These are phyloP conservation scores for Noctilio leporinus DNA, from an alignment of 2,113 vertebrate genomes.

Conservation along the genomic window DNA sequence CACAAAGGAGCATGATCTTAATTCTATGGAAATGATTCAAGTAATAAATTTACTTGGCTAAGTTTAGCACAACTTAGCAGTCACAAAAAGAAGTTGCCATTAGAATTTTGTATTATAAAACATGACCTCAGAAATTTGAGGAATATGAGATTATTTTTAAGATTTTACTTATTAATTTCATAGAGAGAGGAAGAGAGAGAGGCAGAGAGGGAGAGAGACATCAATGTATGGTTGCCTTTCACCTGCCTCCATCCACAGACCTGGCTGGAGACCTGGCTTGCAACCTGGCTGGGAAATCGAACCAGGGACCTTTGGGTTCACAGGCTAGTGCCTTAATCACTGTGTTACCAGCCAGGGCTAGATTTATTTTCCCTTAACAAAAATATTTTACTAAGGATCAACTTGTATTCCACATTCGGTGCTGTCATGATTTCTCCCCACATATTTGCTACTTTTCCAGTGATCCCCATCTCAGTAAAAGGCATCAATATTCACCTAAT, in stretches of 20 bases:
- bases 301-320: too few species aligned
- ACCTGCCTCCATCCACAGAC: too few species aligned
- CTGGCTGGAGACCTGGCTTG: too few species aligned
- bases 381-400: neutral
- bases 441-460: neutral
- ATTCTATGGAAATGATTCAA: neutral
- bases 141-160: neutral
- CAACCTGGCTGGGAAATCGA: too few species aligned
- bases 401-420: neutral
- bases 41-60: neutral
- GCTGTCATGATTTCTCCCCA: neutral
- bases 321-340: too few species aligned
- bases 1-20: neutral
- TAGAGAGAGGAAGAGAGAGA: too few species aligned
- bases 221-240: too few species aligned
- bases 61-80: neutral
- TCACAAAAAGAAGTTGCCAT: neutral
- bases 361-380: neutral
- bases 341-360: too few species aligned
- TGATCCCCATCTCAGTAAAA: neutral
- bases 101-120: neutral
- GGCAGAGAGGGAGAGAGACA: too few species aligned
- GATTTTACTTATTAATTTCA: too few species aligned
- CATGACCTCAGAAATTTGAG: neutral
- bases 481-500: neutral